Conservation (phyloP, 1,140 invertebrate species). For the Limonius californicus region DNA sequence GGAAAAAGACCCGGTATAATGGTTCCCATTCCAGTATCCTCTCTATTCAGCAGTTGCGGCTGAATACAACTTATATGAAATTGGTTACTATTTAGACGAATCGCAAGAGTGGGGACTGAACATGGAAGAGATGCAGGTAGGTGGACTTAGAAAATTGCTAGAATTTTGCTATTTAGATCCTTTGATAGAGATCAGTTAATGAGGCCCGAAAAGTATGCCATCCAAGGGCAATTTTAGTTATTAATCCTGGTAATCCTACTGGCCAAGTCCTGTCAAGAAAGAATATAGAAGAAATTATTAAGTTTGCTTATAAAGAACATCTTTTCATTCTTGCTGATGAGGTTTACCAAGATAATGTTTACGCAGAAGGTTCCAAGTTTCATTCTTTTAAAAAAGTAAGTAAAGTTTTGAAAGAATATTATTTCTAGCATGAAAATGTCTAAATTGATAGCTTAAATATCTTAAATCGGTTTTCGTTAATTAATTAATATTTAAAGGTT, state of each 20-base stretch:
- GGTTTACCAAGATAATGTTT: conserved; percentile 80
- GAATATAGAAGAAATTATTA: conserved; percentile 91
- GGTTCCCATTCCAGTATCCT: conserved; percentile 98
- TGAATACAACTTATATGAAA: conserved; percentile 80
- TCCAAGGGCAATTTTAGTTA: conserved; percentile 87
- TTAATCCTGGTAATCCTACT: conserved; percentile 99
- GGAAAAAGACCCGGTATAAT: conserved; percentile 72
- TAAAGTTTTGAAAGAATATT: no score
- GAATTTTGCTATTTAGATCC: no score
- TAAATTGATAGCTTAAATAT: no score
- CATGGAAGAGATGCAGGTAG: conserved; percentile 69
- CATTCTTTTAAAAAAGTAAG: conserved; percentile 90
- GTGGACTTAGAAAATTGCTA: no score
- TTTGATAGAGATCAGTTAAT: conserved; percentile 55
- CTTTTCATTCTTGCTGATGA: conserved; percentile 68
- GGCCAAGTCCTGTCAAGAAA: conserved; percentile 81
- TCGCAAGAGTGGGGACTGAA: conserved; percentile 83
- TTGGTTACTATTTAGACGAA: conserved; percentile 93
- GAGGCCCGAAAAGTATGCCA: conserved; percentile 66
- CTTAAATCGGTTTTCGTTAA: no score
- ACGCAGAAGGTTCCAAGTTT: conserved; percentile 82
- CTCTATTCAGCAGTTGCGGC: conserved; percentile 91
- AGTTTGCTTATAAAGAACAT: conserved; percentile 85
- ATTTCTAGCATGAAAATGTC: no score
- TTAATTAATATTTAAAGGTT: neutral